Conservation (phyloP, 1,140 invertebrate genomes). For the Copidosoma floridanum region DNA sequence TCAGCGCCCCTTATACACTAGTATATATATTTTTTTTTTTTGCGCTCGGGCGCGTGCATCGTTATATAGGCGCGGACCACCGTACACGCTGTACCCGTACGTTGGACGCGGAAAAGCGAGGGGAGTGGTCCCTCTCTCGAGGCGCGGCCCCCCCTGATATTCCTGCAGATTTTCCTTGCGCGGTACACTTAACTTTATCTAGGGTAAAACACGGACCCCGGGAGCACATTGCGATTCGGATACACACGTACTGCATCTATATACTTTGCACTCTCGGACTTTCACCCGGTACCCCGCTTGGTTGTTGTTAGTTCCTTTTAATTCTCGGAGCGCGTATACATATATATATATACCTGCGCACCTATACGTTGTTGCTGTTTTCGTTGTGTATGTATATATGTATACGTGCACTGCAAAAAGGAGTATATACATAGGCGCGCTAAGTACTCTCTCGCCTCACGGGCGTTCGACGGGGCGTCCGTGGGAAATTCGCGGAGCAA, state of each 20-base stretch:
- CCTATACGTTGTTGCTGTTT: too few relatives aligned
- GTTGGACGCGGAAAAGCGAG: neutral
- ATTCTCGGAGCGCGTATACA: neutral
- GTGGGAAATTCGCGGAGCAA: conserved; percentile 10
- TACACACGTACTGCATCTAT: too few relatives aligned
- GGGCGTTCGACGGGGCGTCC: neutral
- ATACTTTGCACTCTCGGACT: too few relatives aligned
- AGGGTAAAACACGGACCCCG: too few relatives aligned
- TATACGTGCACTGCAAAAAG: neutral
- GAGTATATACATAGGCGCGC: neutral
- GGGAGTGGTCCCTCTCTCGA: neutral
- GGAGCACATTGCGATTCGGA: conserved; percentile 11
- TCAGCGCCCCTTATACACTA: too few relatives aligned
- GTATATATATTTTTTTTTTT: neutral
- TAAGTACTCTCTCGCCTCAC: neutral
- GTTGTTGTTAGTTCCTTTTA: conserved; percentile 19
- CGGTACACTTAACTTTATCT: too few relatives aligned
- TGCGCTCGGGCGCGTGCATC: too few relatives aligned
- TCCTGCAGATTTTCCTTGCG: neutral
- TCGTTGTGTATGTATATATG: too few relatives aligned
- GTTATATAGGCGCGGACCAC: too few relatives aligned
- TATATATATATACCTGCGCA: too few relatives aligned
- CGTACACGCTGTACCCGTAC: too few relatives aligned
- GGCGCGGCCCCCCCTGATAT: conserved; percentile 2
- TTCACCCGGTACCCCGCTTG: conserved; percentile 15